Evolutionary conservation across 2,888 invertebrate species (phyloP), one percentile per base, ranked within the genome.

Genomic region (Suillia variegata): DNA sequence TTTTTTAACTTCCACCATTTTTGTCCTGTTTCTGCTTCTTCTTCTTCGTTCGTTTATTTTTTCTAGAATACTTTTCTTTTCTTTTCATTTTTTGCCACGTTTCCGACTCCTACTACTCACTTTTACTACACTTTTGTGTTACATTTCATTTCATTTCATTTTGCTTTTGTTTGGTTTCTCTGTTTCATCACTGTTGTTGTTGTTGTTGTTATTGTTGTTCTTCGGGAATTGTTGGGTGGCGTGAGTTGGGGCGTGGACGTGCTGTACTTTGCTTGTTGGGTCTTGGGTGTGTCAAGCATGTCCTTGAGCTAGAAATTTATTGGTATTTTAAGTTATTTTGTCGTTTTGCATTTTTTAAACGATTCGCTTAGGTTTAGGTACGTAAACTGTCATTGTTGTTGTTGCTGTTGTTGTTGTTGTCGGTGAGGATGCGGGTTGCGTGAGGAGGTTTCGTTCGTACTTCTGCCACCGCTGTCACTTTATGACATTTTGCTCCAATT

Each of bases 271-370:
- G n/a, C n/a, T n/a, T n/a, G n/a, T n/a, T n/a, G n/a, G n/a, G 38
- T 38, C 3, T n/a, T 38, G 38, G 45, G 18, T 45, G 50, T 56
- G 56, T 59, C 59, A 62, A 65, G 63, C 64, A 65, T 67, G 67
- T 65, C 67, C 67, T 67, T 67, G 67, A 67, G 64, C 67, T 61
- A 56, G 48, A 64, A 67, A 67, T 67, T 67, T 67, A 67, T 67
- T 45, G 67, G 56, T 59, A 58, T 65, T 67, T 67, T 67, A 67
- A 67, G 67, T 67, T 67, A 67, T 65, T 67, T 67, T 64, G 66
- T 66, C 67, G 66, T 67, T 51, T 64, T 67, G 62, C 66, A 66
- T 67, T 67, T 62, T 67, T 45, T 47, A 45, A 45, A 13, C 45
- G n/a, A 8, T 31, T 31, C 31, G 31, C 31, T 31, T n/a, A 12